Base-by-base conservation (phyloP, 2,797 vertebrate species). In the Choloepus didactylus region DNA sequence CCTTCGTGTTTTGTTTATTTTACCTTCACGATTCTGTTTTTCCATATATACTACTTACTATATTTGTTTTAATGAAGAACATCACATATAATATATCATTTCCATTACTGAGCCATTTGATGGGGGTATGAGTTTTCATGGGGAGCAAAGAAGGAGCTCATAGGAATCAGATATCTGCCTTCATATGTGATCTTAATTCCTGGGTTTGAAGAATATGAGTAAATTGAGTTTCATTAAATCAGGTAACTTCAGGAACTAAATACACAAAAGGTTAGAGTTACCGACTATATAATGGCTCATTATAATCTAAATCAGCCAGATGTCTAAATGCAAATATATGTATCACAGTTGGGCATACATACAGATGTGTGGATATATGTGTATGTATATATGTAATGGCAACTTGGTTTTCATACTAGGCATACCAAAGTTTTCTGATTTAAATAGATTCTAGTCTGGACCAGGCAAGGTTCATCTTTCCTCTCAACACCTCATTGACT, bases 21-120 rank as follows among this genome's bases (percentile, higher is more conserved):
- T 95, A 83, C 31, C 29, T 94, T 70, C 41, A 95, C 86, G 70
- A 79, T 93, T 96, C 97, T 98, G 46, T 89, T 56, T 95, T 83
- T 96, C 73, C 9, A 31, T 97, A 93, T 94, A 94, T 91, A 81
- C 72, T 38, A 85, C 15, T 64, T 97, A 56, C 19, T 72, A 44
- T 19, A 51, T 76, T 66, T 64, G 56, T 85, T 80, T 91, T 80
- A 94, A 56, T 89, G n/a, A 14, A 66, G 59, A 67, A 73, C 5
- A 49, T 79, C 64, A 77, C 44, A 6, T 92, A 56, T 70, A 88
- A 27, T 59, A 1, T 62, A 38, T 72, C 51, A 60, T 84, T 93
- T 95, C 29, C 31, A 80, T 70, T 79, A 56, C 21, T 72, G 83
- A 93, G 31, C 25, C n/a, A 25, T 93, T 90, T 89, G 18, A 69